phyloP scores from a whole-genome alignment of 2,113 vertebrate species.

The Passer montanus region DNA sequence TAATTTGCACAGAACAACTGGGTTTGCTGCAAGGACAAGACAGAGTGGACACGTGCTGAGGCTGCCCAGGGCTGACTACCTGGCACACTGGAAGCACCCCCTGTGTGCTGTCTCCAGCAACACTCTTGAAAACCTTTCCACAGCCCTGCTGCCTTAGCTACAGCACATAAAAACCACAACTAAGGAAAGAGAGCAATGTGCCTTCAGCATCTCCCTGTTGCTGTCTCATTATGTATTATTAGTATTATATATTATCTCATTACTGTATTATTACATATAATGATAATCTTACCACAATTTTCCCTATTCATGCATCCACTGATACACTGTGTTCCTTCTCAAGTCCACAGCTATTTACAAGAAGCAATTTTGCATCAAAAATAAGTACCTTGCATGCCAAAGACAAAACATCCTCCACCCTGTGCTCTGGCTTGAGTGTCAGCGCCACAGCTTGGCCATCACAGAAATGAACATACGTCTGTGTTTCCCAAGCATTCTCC shows the following conservation, averaged over 20 bases:
- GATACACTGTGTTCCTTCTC: neutral
- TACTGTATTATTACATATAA: neutral
- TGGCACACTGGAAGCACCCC: neutral
- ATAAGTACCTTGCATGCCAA: conserved; percentile 87
- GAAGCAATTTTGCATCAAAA: neutral
- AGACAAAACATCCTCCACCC: conserved; percentile 83
- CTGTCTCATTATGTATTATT: neutral
- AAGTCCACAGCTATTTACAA: neutral
- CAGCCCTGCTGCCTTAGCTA: neutral
- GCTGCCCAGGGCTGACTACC: neutral
- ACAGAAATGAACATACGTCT: conserved; percentile 80
- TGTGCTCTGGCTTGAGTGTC: conserved; percentile 82
- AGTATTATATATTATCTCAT: neutral
- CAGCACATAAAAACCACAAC: neutral
- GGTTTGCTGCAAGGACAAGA: neutral
- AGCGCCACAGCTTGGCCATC: conserved; percentile 81
- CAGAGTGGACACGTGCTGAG: neutral
- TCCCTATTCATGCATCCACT: neutral
- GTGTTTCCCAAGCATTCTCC: conserved; percentile 76
- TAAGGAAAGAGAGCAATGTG: neutral
- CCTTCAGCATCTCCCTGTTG: neutral
- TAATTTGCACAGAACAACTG: neutral
- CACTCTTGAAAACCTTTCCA: neutral
- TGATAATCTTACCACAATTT: neutral
- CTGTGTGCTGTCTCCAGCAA: neutral